Base-by-base conservation (phyloP, 2,888 invertebrate genomes). In the Ichneumon xanthorius region DNA sequence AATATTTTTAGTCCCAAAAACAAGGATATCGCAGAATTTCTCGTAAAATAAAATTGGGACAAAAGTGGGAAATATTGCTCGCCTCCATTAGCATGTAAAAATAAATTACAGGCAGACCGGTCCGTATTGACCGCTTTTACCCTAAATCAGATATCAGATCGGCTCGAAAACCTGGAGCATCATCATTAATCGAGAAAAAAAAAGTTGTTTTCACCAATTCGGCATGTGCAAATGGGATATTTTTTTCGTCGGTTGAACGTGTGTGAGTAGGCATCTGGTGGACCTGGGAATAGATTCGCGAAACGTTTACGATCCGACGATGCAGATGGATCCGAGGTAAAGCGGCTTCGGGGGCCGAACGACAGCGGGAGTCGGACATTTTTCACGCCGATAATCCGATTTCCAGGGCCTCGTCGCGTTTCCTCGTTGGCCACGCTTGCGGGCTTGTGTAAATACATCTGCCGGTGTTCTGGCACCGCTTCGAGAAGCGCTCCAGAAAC, bases 401-500 rank as follows among this genome's bases (percentile, higher is more conserved):
- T 70, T 30, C 30, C 50, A 70, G 50, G 70, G 70, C 22, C 45
- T 48, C 68, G 22, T 48, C 40, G 22, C 3, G 22, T 48, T 73
- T 30, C 40, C 30, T 30, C 53, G 16, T 22, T 30, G 30, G 19
- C 40, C n/a, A 33, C 14, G 16, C 67, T 68, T 68, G 30, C 68
- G 33, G 68, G 11, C 55, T 68, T 16, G 70, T 33, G 37, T 68
- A 68, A 76, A 76, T 53, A 61, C 76, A 76, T 76, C 61, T 65
- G 76, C 37, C 48, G 33, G 63, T 61, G 67, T 53, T 77, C 67
- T 77, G 77, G 67, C 40, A 4, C 11, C 11, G n/a, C 19, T 67
- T 37, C 37, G 40, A 26, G 37, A 67, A 16, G 33, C 50, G 22
- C 48, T 6, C 19, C 37, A 22, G 40, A 73, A 61, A 48, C 37